These are phyloP conservation scores for Natrix natrix DNA, from an alignment of 2,797 vertebrate genomes.

Conservation along the genomic window DNA sequence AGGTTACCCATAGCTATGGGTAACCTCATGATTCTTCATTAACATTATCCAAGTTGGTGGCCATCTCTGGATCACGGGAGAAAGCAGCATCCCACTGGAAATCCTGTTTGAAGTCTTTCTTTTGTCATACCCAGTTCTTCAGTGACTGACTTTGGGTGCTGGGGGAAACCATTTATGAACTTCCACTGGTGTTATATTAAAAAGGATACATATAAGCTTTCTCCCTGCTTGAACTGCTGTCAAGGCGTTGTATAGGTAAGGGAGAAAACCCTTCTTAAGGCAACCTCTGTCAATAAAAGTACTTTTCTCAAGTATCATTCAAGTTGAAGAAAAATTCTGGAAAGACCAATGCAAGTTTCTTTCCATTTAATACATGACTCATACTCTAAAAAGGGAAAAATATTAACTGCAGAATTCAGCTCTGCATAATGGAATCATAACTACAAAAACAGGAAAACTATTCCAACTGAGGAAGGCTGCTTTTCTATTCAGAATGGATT, in stretches of 20 bases:
- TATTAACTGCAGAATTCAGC: background rate
- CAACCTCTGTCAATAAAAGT: background rate
- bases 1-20: background rate
- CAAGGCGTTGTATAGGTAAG: background rate
- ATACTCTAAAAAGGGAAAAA: background rate
- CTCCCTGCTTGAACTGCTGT: background rate
- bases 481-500: background rate
- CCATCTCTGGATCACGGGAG: background rate
- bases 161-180: background rate
- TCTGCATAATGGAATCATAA: background rate
- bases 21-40: background rate
- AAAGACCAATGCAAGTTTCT: background rate
- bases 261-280: background rate
- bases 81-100: background rate
- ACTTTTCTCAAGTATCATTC: background rate
- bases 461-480: background rate
- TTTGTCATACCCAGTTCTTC: background rate
- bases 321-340: background rate
- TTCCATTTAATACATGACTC: background rate
- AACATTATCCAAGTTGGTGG: background rate
- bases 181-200: no score
- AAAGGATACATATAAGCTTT: background rate
- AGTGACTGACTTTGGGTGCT: background rate
- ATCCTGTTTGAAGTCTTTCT: background rate
- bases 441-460: background rate